phyloP scores from a whole-genome alignment of 1,140 invertebrate species.

The Globodera ellingtonae region DNA sequence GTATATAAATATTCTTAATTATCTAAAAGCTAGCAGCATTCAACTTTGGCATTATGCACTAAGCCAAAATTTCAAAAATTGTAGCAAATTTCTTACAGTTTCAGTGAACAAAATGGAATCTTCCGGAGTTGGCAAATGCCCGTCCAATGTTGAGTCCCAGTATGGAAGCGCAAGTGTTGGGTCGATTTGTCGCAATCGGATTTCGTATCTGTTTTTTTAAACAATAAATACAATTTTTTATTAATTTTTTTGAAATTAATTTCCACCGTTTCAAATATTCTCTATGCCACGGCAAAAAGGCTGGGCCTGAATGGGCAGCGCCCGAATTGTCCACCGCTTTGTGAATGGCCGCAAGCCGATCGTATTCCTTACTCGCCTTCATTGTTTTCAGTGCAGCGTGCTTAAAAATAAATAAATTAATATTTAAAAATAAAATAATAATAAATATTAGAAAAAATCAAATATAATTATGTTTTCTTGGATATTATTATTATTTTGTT shows the following conservation, averaged over 20 bases:
- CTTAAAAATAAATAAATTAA: neutral
- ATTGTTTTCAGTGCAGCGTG: slow-evolving; percentile 65
- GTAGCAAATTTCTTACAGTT: neutral
- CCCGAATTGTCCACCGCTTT: slow-evolving; percentile 58
- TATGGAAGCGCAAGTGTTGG: slow-evolving; percentile 65
- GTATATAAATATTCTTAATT: neutral
- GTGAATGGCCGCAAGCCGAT: slow-evolving; percentile 51
- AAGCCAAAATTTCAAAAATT: neutral
- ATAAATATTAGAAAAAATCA: too few species aligned
- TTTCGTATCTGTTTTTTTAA: slow-evolving; percentile 19
- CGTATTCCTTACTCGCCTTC: slow-evolving; percentile 64
- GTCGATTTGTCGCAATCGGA: slow-evolving; percentile 41
- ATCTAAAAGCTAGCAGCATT: too few species aligned
- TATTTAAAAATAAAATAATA: neutral
- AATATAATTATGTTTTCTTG: too few species aligned
- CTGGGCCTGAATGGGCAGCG: slow-evolving; percentile 34
- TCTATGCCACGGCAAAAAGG: slow-evolving; percentile 37
- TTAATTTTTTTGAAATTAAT: neutral
- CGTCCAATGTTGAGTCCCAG: slow-evolving; percentile 66
- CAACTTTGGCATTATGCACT: too few species aligned
- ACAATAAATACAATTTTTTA: too few species aligned
- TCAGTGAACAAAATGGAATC: slow-evolving; percentile 65
- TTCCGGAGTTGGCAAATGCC: slow-evolving; percentile 56
- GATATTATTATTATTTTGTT: too few species aligned
- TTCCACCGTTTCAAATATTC: slow-evolving; percentile 39